phyloP scores from a whole-genome alignment of 2,888 invertebrate genomes.

The Chrysolina americana region DNA sequence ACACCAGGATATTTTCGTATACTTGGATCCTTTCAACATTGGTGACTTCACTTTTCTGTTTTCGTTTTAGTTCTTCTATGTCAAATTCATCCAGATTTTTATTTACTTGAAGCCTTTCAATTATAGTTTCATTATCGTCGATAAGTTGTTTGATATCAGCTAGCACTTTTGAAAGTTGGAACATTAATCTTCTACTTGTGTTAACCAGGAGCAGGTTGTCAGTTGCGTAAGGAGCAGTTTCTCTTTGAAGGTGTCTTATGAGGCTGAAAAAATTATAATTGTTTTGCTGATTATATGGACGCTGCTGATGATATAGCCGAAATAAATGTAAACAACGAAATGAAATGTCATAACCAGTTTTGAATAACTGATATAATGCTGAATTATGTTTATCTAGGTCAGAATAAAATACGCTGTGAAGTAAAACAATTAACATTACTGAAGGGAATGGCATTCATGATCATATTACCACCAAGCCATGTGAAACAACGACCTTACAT shows the following conservation, averaged over 20 bases:
- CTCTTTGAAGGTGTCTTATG: conserved; percentile 55
- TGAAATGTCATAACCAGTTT: no score
- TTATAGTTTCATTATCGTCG: conserved; percentile 58
- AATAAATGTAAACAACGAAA: no score
- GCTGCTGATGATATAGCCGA: no score
- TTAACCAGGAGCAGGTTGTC: conserved; percentile 58
- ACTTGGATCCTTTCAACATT: conserved; percentile 56
- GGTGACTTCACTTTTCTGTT: conserved; percentile 58
- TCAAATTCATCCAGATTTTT: conserved; percentile 48
- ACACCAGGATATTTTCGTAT: conserved; percentile 61
- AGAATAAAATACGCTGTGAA: no score
- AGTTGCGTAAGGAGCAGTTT: conserved; percentile 58
- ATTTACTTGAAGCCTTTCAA: conserved; percentile 55
- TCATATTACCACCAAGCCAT: no score
- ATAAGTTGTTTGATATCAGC: conserved; percentile 63
- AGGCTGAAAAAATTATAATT: conserved; percentile 50
- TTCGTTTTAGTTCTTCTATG: conserved; percentile 56
- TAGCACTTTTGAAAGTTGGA: conserved; percentile 61
- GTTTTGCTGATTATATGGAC: not conserved
- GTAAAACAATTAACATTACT: no score
- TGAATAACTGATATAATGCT: no score
- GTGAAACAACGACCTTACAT: no score
- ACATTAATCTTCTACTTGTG: conserved; percentile 60
- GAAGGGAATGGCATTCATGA: no score
- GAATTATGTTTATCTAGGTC: no score